Conservation (phyloP, 2,113 vertebrate species). For the Caracal caracal region DNA sequence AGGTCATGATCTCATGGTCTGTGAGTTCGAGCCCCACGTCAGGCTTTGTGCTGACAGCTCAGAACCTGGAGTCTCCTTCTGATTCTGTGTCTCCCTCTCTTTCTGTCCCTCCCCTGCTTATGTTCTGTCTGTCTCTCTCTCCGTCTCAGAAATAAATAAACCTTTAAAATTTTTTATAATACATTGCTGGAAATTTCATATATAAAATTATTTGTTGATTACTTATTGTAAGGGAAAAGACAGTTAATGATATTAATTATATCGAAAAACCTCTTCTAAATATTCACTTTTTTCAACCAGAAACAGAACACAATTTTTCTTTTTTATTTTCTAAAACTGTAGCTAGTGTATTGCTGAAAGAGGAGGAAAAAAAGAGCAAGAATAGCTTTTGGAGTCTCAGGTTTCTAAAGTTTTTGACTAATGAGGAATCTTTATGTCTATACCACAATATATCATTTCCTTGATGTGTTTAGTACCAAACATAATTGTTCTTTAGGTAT, state of each 20-base stretch:
- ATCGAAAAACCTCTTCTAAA: not conserved
- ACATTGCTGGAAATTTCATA: not conserved
- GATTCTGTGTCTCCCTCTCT: no score
- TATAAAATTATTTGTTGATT: not conserved
- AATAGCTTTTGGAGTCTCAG: not conserved
- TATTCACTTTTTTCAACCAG: not conserved
- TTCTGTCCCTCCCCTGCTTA: no score
- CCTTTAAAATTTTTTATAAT: no score
- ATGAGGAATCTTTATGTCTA: not conserved
- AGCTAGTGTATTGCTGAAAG: not conserved
- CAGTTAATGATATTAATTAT: not conserved
- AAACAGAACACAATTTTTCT: not conserved
- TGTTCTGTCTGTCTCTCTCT: no score
- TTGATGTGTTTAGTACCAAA: not conserved
- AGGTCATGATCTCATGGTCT: no score
- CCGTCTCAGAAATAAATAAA: no score
- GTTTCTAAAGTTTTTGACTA: not conserved
- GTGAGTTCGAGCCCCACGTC: no score
- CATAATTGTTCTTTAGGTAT: not conserved
- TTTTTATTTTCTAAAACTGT: not conserved
- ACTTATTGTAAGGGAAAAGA: not conserved
- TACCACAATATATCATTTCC: not conserved
- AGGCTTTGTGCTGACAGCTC: no score
- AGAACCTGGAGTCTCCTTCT: no score
- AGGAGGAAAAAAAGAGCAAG: not conserved